phyloP scores from a whole-genome alignment of 1,140 invertebrate genomes.

The Oncopodura yosiiana region DNA sequence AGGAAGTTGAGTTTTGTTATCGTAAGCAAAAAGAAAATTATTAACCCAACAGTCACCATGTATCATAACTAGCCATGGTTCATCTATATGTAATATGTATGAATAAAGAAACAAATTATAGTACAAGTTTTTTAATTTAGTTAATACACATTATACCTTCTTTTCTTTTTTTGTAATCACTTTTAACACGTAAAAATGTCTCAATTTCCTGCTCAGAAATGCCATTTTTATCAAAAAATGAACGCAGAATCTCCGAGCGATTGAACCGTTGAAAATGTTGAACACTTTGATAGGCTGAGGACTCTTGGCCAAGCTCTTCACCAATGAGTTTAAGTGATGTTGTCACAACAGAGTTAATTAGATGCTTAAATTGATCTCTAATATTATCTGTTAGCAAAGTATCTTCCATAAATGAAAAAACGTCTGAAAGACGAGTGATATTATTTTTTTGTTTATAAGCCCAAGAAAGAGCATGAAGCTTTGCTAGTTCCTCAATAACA shows the following conservation, averaged over 20 bases:
- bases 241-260: neutral
- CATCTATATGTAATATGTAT: neutral
- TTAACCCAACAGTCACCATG: conserved; percentile 52
- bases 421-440: neutral
- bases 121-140: neutral
- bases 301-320: neutral
- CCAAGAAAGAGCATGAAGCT: conserved; percentile 57
- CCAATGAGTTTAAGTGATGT: neutral
- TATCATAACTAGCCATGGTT: conserved; percentile 39
- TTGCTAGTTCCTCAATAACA: conserved; percentile 51
- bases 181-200: neutral
- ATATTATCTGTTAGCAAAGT: neutral
- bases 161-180: neutral
- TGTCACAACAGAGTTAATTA: neutral
- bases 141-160: neutral
- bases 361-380: neutral
- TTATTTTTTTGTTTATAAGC: conserved; percentile 54
- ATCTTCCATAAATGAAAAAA: conserved; percentile 5
- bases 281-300: neutral
- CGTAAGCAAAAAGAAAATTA: conserved; percentile 27
- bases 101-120: neutral
- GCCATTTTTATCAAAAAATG: neutral
- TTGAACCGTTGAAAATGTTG: neutral
- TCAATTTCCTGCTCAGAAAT: neutral
- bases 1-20: conserved; percentile 7